phyloP scores from a whole-genome alignment of 2,888 invertebrate genomes.

The Hybos culiciformis region DNA sequence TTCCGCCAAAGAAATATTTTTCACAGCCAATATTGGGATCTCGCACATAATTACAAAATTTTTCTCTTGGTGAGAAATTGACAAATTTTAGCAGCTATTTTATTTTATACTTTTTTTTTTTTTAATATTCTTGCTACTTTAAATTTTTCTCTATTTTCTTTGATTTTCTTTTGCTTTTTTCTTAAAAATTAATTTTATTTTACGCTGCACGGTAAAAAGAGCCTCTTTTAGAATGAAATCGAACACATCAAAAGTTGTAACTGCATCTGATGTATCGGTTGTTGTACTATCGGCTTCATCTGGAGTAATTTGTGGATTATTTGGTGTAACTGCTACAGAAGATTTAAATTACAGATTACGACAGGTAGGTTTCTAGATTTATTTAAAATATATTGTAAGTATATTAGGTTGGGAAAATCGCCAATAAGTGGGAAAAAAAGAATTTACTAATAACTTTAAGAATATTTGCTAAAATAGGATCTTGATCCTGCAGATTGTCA shows the following conservation, averaged over 20 bases:
- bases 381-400: neutral
- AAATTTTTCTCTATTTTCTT: neutral
- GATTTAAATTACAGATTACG: conserved; percentile 26
- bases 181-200: neutral
- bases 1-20: neutral
- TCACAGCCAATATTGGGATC: neutral
- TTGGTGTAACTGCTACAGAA: conserved; percentile 26
- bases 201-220: conserved; percentile 16
- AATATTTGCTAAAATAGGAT: neutral
- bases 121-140: neutral
- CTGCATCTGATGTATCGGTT: conserved; percentile 32
- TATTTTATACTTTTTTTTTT: neutral
- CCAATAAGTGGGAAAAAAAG: too few relatives aligned
- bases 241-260: conserved; percentile 35
- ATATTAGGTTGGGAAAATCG: too few relatives aligned
- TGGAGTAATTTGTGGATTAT: conserved; percentile 30
- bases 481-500: too few relatives aligned
- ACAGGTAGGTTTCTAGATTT: conserved; percentile 18
- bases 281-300: conserved; percentile 29
- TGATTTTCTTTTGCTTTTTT: neutral
- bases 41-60: neutral
- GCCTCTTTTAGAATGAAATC: conserved; percentile 37
- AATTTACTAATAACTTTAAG: neutral
- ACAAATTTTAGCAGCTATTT: neutral
- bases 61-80: too few relatives aligned